Percentiles rank a stretch among this genome's conserved stretches.
phyloP scores from a whole-genome alignment of 1,140 invertebrate species.

The Papilio xuthus region DNA sequence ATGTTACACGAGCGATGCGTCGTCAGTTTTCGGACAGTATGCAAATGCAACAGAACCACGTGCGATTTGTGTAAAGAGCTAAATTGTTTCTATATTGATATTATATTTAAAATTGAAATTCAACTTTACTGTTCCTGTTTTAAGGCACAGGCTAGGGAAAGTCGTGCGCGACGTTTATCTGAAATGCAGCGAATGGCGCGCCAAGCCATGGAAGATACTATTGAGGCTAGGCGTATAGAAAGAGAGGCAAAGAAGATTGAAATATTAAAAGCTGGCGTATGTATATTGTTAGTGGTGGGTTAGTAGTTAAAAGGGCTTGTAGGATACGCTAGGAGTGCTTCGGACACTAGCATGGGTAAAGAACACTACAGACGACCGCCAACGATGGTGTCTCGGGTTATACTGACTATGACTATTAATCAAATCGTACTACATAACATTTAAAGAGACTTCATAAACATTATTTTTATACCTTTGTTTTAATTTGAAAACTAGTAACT shows the following conservation, averaged over 20 bases:
- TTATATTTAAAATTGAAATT: not conserved
- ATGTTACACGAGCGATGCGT: no score
- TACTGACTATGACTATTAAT: no score
- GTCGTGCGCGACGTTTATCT: constrained; percentile 56
- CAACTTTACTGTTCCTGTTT: constrained; percentile 12
- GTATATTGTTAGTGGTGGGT: constrained; percentile 22
- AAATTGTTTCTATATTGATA: not conserved
- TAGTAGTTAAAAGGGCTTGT: not conserved
- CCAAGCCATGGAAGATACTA: constrained; percentile 57
- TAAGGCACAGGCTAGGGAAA: constrained; percentile 58
- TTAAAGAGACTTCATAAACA: no score
- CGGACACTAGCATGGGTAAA: not conserved
- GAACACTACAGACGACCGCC: not conserved
- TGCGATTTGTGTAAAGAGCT: not conserved
- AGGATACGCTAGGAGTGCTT: not conserved
- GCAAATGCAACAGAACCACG: no score
- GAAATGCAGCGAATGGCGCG: constrained; percentile 66
- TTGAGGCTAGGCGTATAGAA: constrained; percentile 50
- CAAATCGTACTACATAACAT: no score
- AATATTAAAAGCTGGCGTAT: constrained; percentile 65
- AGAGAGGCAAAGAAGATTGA: constrained; percentile 61
- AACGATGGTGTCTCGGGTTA: no score
- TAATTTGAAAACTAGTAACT: not conserved
- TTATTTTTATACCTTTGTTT: not conserved
- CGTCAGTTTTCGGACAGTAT: no score